Conservation (phyloP, 2,797 vertebrate genomes). For the Peromyscus aztecus region DNA sequence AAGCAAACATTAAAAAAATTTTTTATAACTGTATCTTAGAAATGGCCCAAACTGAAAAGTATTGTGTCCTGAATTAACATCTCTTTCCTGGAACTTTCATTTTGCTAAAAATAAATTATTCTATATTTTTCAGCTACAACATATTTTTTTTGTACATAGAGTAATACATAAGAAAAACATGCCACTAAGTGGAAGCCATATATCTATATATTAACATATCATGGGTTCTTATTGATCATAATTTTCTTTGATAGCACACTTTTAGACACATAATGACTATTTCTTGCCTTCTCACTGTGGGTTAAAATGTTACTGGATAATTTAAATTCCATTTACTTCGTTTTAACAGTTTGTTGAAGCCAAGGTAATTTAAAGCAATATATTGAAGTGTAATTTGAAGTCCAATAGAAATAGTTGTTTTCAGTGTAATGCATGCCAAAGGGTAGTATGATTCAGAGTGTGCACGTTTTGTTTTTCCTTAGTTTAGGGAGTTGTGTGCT, state of each 20-base stretch:
- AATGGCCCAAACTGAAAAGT: not conserved
- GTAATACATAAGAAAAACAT: not conserved
- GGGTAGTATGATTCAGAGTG: not conserved
- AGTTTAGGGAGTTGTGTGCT: not conserved
- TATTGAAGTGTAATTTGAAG: not conserved
- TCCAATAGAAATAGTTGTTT: not conserved
- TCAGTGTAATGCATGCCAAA: not conserved
- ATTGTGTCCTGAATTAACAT: not conserved
- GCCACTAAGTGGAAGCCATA: not conserved
- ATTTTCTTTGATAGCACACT: not conserved
- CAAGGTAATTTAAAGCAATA: not conserved
- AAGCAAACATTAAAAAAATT: not conserved
- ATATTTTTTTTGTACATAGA: not conserved
- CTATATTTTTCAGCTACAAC: not conserved
- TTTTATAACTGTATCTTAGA: not conserved
- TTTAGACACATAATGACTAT: not conserved
- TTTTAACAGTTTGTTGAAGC: not conserved
- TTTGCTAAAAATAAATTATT: not conserved
- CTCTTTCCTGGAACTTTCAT: not conserved
- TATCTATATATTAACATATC: not conserved
- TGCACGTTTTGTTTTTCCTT: not conserved
- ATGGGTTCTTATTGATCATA: not conserved
- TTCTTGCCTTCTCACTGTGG: not conserved
- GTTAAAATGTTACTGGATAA: not conserved
- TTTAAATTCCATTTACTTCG: not conserved